These are phyloP conservation scores for Ectropis grisescens DNA, from an alignment of 1,140 invertebrate genomes.

Conservation along the genomic window DNA sequence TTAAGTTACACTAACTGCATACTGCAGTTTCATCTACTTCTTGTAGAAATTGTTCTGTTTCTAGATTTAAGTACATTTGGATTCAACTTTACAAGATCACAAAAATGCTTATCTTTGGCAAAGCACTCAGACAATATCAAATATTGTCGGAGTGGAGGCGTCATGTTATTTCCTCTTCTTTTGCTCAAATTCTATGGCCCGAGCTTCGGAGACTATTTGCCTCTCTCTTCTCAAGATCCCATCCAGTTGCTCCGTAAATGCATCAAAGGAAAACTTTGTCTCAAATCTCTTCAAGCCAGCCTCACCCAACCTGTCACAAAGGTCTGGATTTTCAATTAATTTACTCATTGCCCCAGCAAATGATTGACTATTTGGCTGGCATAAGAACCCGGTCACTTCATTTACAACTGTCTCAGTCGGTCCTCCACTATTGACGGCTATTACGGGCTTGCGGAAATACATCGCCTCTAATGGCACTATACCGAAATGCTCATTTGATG, in stretches of 20 bases:
- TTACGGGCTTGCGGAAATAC: conserved; percentile 92
- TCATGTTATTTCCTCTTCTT: conserved; percentile 54
- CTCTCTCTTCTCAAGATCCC: conserved; percentile 69
- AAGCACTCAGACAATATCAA: conserved; percentile 64
- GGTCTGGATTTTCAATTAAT: conserved; percentile 73
- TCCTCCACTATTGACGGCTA: conserved; percentile 96
- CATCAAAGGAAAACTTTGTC: conserved; percentile 84
- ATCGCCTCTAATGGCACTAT: conserved; percentile 99
- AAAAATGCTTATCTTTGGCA: too few species aligned
- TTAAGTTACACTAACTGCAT: too few species aligned
- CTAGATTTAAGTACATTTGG: too few species aligned
- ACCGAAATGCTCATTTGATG: conserved; percentile 98
- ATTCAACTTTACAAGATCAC: too few species aligned
- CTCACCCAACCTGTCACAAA: conserved; percentile 77
- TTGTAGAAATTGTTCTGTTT: too few species aligned
- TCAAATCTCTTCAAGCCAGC: conserved; percentile 80
- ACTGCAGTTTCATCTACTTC: too few species aligned
- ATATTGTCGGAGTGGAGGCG: conserved; percentile 54
- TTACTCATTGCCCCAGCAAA: conserved; percentile 87
- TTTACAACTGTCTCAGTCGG: conserved; percentile 94
- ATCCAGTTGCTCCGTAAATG: conserved; percentile 79
- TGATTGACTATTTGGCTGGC: conserved; percentile 74
- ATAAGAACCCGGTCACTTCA: conserved; percentile 91
- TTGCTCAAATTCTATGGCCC: conserved; percentile 48
- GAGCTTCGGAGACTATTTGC: conserved; percentile 45